These are phyloP conservation scores for Gryllus longicercus DNA, from an alignment of 2,888 invertebrate species.

Conservation along the genomic window DNA sequence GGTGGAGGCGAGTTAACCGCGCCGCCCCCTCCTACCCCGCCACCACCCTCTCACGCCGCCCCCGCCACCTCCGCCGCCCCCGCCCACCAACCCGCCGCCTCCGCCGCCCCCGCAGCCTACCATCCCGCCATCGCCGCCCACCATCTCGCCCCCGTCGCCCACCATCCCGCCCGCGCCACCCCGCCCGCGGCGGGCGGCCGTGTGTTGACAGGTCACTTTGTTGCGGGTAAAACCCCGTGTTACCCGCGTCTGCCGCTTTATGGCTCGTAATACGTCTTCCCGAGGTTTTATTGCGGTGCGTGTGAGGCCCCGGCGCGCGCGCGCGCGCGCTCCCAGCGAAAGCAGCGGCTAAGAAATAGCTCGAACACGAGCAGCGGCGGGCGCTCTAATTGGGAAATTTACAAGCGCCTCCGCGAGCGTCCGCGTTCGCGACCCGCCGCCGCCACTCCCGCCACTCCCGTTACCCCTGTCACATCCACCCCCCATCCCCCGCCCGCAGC, in stretches of 20 bases:
- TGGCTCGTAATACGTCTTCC: slow-evolving; percentile 8
- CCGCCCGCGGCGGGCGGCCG: not conserved
- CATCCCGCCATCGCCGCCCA: no score
- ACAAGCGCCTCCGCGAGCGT: not conserved
- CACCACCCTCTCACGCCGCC: no score
- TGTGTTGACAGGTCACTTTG: not conserved
- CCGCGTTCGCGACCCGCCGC: not conserved
- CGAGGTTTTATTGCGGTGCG: slow-evolving; percentile 10
- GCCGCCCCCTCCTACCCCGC: no score
- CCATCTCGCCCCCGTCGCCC: no score
- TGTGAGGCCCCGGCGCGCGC: not conserved
- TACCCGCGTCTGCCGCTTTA: not conserved
- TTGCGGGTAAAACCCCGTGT: slow-evolving; percentile 1
- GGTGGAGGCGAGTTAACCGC: no score
- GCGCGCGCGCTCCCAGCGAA: no score
- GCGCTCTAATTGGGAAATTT: not conserved
- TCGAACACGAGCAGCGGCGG: not conserved
- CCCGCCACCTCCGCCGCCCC: no score
- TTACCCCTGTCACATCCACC: no score
- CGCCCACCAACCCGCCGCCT: no score
- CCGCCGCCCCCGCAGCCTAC: no score
- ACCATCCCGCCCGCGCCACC: no score
- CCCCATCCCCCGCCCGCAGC: no score
- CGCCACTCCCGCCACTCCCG: not conserved
- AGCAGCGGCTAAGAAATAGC: not conserved